These are phyloP conservation scores for Lerema accius DNA, from an alignment of 1,140 invertebrate species.

Conservation along the genomic window DNA sequence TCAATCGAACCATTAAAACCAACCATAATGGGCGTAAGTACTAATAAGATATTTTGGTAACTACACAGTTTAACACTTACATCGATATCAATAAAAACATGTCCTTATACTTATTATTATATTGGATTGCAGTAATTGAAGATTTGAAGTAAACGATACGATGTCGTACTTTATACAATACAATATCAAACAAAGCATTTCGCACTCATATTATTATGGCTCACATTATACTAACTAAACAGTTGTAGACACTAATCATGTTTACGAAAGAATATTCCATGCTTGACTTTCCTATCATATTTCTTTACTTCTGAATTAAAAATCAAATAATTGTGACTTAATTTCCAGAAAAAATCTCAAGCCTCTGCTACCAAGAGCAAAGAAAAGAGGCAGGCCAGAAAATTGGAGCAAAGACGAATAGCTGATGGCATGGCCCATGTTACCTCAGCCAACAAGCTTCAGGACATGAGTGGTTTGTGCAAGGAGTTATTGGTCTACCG, in stretches of 20 bases:
- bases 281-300: too few species aligned
- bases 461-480: constrained; percentile 60
- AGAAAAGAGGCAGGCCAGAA: constrained; percentile 73
- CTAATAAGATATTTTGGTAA: neutral
- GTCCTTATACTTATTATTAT: too few species aligned
- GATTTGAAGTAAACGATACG: too few species aligned
- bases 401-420: constrained; percentile 70
- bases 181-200: too few species aligned
- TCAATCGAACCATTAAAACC: neutral
- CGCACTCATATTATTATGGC: too few species aligned
- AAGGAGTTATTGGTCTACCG: constrained; percentile 64
- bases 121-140: neutral
- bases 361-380: constrained; percentile 63
- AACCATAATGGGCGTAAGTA: constrained; percentile 53
- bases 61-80: neutral
- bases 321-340: too few species aligned
- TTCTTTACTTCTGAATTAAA: too few species aligned
- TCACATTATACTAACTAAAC: too few species aligned
- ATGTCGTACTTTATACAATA: too few species aligned
- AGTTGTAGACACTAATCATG: too few species aligned
- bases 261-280: too few species aligned
- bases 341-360: constrained; percentile 69
- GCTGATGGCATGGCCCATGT: constrained; percentile 74
- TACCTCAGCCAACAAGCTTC: constrained; percentile 67
- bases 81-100: constrained; percentile 1